These are phyloP conservation scores for Platynereis dumerilii DNA, from an alignment of 2,888 invertebrate species.

Conservation along the genomic window DNA sequence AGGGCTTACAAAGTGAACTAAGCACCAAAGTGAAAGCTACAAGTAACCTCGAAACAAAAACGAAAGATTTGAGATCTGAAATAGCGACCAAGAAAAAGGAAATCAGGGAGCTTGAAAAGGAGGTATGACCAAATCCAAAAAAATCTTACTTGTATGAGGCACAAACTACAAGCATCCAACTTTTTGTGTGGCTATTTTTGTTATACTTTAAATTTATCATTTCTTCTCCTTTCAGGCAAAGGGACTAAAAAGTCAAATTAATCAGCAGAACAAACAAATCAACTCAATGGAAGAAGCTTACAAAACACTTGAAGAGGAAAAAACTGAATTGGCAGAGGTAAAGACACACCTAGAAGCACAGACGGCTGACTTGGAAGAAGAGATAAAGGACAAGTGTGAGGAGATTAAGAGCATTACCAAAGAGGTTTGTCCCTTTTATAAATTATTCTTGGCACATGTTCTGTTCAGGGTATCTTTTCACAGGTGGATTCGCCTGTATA, in stretches of 20 bases:
- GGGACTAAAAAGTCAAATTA: conserved; percentile 34
- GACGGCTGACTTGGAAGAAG: neutral
- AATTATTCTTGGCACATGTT: too few relatives aligned
- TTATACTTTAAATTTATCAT: too few relatives aligned
- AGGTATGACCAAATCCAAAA: too few relatives aligned
- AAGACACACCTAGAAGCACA: too few relatives aligned
- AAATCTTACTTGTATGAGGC: too few relatives aligned
- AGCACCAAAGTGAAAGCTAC: neutral
- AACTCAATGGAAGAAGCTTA: neutral
- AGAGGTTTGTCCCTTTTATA: too few relatives aligned
- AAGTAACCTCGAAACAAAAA: conserved; percentile 5
- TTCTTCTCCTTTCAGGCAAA: conserved; percentile 34
- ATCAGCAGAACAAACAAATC: conserved; percentile 3
- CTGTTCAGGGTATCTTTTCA: too few relatives aligned
- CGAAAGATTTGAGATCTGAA: conserved; percentile 31
- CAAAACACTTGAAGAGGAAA: too few relatives aligned
- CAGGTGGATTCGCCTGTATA: too few relatives aligned
- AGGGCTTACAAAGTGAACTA: neutral
- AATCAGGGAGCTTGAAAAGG: conserved; percentile 52
- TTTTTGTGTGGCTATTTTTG: too few relatives aligned
- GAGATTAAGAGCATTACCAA: neutral
- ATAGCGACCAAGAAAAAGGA: conserved; percentile 40
- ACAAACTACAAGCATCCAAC: too few relatives aligned
- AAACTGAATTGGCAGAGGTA: too few relatives aligned
- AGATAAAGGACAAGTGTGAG: neutral